Conservation (phyloP, 2,113 vertebrate genomes). For the Polyodon spathula region DNA sequence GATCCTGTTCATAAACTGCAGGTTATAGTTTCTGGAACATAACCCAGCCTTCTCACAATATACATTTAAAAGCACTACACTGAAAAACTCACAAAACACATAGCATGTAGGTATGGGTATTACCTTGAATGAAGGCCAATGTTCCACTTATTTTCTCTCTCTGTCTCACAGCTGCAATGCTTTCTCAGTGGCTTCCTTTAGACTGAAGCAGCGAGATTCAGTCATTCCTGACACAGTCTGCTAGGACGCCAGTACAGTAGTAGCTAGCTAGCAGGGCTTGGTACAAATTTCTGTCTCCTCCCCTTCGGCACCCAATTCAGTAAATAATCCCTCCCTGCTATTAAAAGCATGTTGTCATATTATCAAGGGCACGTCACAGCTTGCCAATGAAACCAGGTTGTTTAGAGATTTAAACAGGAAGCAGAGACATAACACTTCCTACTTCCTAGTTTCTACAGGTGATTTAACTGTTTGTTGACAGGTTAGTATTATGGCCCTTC, state of each 20-base stretch:
- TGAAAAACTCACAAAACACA: no score
- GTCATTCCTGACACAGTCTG: no score
- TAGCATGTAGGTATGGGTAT: background rate
- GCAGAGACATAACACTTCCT: conserved; percentile 6
- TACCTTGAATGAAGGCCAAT: conserved; percentile 14
- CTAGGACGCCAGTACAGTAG: no score
- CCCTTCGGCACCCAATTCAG: conserved; percentile 5
- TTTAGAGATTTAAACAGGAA: no score
- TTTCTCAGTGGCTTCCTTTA: conserved; percentile 5
- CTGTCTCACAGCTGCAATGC: conserved; percentile 42
- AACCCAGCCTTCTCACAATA: no score
- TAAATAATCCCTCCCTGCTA: background rate
- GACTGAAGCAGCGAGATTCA: conserved; percentile 16
- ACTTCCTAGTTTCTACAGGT: conserved; percentile 1
- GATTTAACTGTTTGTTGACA: conserved; percentile 10
- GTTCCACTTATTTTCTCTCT: conserved; percentile 17
- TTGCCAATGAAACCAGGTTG: background rate
- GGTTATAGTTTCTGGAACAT: no score
- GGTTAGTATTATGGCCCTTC: no score
- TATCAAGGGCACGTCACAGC: background rate
- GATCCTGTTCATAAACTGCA: no score
- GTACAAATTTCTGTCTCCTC: background rate
- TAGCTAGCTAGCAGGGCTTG: no score
- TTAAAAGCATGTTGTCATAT: background rate
- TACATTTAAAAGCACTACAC: no score